Base-by-base conservation (phyloP, 2,888 invertebrate species). In the Sericinus montela region DNA sequence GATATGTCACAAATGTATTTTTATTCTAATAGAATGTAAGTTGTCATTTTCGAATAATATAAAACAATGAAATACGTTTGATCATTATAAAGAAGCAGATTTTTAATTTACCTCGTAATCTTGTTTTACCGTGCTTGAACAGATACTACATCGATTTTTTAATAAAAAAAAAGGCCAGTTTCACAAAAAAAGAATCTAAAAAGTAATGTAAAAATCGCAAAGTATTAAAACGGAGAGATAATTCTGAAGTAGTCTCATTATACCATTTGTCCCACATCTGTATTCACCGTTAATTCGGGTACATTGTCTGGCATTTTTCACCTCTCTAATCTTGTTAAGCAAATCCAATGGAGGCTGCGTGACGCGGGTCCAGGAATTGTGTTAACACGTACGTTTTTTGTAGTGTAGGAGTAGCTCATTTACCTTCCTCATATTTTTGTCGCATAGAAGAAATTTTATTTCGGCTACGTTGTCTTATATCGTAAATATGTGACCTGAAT, bases 291-390 rank as follows among this genome's bases (percentile, higher is more conserved):
- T 80, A 80, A 83, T 80, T 78, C 72, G 55, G 69, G 62, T 69
- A 69, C 72, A 78, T 78, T 73, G 72, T 77, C 68, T 68, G 71
- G 62, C 72, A 68, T 83, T 85, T 79, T 83, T 82, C 75, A 73
- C 65, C 60, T 69, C 66, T 69, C 61, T 83, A 80, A 84, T 83
- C 84, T 81, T 69, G 79, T 85, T 85, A 80, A 71, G 67, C 73
- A 79, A 81, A 84, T 81, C 81, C 80, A 57, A 61, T 62, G 65
- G 65, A 65, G 61, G 58, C 64, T 59, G 59, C 63, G 67, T 78
- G 77, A 81, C 79, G 68, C 55, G 80, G 80, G 80, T 75, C 61
- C 59, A 51, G 53, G 61, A 60, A 61, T 65, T 63, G 56, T 65
- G 69, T 75, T 70, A 67, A 68, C 75, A 68, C 66, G 59, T 60